Evolutionary conservation across 2,888 invertebrate species (phyloP).

Genomic region (Heliconius hortense): DNA sequence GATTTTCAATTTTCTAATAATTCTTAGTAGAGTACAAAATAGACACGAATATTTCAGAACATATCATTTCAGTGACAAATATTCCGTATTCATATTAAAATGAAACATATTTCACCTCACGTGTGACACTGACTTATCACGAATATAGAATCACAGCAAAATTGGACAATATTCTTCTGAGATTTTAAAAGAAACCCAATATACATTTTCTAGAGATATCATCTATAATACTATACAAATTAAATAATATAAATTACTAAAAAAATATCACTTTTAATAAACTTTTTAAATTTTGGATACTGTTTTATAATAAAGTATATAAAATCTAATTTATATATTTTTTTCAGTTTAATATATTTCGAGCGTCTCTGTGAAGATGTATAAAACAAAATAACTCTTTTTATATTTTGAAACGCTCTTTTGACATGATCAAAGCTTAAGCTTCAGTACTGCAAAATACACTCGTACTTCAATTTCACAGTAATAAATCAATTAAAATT

Average conservation of each 20-base stretch:
- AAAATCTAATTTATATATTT: not conserved
- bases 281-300: too few species aligned
- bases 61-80: not conserved
- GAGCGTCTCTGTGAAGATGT: not conserved
- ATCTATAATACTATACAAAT: not conserved
- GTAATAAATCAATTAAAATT: not conserved
- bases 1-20: too few species aligned
- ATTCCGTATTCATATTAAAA: not conserved
- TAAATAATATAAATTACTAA: not conserved
- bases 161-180: constrained; percentile 1
- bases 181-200: not conserved
- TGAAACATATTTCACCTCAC: constrained; percentile 1
- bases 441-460: not conserved
- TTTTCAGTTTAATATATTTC: not conserved
- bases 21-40: too few species aligned
- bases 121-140: not conserved
- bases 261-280: not conserved
- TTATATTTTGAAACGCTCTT: not conserved
- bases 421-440: not conserved
- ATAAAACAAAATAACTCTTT: not conserved
- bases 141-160: not conserved
- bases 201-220: not conserved
- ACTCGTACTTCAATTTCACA: not conserved
- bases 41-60: not conserved
- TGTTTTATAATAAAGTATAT: not conserved